phyloP scores from a whole-genome alignment of 2,888 invertebrate species.

The Rhabditoides inermis region DNA sequence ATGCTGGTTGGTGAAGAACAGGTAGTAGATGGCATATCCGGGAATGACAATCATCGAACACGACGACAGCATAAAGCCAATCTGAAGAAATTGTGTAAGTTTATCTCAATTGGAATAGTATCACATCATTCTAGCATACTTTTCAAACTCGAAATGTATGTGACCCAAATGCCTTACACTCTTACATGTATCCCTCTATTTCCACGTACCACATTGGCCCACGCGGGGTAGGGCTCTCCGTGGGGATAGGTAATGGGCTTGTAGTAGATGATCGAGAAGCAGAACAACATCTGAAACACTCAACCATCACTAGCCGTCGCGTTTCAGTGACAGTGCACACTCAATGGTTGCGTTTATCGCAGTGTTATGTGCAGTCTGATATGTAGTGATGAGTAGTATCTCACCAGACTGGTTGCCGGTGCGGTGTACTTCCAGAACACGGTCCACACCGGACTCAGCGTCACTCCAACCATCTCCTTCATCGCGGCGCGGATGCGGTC shows the following conservation, averaged over 20 bases:
- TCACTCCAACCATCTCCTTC: constrained; percentile 72
- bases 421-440: constrained; percentile 79
- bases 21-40: constrained; percentile 69
- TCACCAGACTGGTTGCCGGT: constrained; percentile 73
- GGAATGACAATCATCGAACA: constrained; percentile 80
- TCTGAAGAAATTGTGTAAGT: no score
- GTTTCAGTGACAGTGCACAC: no score
- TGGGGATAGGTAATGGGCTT: constrained; percentile 67
- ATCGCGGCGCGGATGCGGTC: constrained; percentile 71
- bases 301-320: background rate
- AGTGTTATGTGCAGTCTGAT: no score
- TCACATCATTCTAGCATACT: no score
- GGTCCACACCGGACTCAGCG: constrained; percentile 72
- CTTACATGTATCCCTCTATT: background rate
- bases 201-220: constrained; percentile 30
- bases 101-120: no score
- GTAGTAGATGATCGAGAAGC: constrained; percentile 72
- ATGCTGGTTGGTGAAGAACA: constrained; percentile 51
- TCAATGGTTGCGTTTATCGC: no score
- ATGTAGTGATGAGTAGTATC: no score
- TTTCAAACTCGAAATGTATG: no score
- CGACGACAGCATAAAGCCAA: constrained; percentile 75
- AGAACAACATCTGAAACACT: constrained; percentile 66
- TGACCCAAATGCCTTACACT: no score
- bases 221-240: constrained; percentile 64